These are phyloP conservation scores for Aphidius gifuensis DNA, from an alignment of 1,140 invertebrate genomes.

Conservation along the genomic window DNA sequence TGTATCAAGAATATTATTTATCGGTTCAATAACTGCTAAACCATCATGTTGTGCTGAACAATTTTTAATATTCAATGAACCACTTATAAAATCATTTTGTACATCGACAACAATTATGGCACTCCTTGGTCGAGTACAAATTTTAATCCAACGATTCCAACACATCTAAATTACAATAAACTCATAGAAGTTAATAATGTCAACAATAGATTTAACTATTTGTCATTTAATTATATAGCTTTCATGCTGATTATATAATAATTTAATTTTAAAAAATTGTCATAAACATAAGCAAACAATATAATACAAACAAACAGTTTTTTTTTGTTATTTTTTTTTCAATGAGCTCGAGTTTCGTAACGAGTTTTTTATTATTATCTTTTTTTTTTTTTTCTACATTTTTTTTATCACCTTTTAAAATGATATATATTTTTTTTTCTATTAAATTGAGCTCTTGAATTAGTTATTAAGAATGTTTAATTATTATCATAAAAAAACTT, in stretches of 20 bases:
- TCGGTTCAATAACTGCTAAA: conserved; percentile 83
- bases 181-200: conserved; percentile 21
- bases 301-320: too few relatives aligned
- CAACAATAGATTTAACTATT: conserved; percentile 40
- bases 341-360: too few relatives aligned
- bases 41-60: conserved; percentile 91
- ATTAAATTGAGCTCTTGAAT: too few relatives aligned
- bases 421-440: too few relatives aligned
- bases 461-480: background rate
- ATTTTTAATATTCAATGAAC: conserved; percentile 87
- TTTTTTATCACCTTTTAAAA: background rate
- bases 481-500: conserved; percentile 15
- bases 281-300: too few relatives aligned
- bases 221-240: too few relatives aligned
- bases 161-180: conserved; percentile 50
- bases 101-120: conserved; percentile 95
- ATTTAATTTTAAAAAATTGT: too few relatives aligned
- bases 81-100: conserved; percentile 97
- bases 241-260: too few relatives aligned
- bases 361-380: too few relatives aligned
- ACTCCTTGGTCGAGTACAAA: conserved; percentile 69
- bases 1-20: conserved; percentile 83
- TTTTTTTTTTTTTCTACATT: too few relatives aligned
- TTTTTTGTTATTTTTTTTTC: too few relatives aligned
- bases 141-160: conserved; percentile 82